A percentile compares a stretch with the other conserved stretches of the same genome.
phyloP scores from a whole-genome alignment of 2,888 invertebrate species.

The Lagria hirta region DNA sequence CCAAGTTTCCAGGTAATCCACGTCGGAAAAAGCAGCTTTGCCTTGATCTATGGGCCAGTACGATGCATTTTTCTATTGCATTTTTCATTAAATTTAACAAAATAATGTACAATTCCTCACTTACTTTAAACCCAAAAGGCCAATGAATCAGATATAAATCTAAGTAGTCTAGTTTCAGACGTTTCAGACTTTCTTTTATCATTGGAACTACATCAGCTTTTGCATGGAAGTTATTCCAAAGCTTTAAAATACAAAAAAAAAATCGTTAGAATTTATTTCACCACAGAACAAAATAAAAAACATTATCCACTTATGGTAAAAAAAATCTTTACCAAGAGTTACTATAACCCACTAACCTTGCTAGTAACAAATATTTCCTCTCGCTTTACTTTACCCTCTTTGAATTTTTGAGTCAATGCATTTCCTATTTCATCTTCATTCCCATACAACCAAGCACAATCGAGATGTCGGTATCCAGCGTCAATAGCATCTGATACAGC shows the following conservation, averaged over 20 bases:
- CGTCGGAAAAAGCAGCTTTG: constrained; percentile 56
- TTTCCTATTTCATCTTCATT: constrained; percentile 61
- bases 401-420: constrained; percentile 59
- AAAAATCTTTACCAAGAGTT: background rate
- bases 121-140: constrained; percentile 50
- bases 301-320: background rate
- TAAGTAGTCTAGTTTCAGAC: constrained; percentile 45
- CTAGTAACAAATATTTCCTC: constrained; percentile 69
- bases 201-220: constrained; percentile 58
- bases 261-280: constrained; percentile 7
- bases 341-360: constrained; percentile 50
- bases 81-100: too few relatives aligned
- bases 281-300: background rate
- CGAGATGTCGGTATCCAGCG: constrained; percentile 66
- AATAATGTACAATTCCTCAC: constrained; percentile 4
- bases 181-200: constrained; percentile 43
- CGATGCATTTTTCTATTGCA: constrained; percentile 57
- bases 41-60: constrained; percentile 54
- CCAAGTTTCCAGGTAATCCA: constrained; percentile 76
- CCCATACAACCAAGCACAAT: constrained; percentile 64
- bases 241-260: constrained; percentile 37
- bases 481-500: constrained; percentile 61
- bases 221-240: constrained; percentile 67
- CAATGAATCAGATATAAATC: constrained; percentile 51
- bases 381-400: constrained; percentile 64